Conservation (phyloP, 35 echinoderm and acorn worm genomes). For the Diadema setosum region DNA sequence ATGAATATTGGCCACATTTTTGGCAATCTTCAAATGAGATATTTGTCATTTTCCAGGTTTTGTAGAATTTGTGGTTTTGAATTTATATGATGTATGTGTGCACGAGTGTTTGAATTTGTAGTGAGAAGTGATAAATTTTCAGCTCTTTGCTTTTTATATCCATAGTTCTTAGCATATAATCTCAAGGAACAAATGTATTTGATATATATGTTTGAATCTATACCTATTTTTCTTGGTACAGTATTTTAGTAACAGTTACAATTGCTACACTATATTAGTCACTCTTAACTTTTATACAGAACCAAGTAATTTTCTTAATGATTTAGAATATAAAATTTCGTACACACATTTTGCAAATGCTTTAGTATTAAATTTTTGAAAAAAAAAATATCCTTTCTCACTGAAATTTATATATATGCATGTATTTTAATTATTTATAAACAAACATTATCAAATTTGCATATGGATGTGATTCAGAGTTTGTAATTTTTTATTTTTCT, state of each 20-base stretch:
- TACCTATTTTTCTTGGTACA: slow-evolving; percentile 35
- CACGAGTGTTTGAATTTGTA: slow-evolving; percentile 1
- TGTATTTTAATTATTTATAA: slow-evolving; percentile 32
- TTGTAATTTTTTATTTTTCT: slow-evolving; percentile 37
- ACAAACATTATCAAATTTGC: slow-evolving; percentile 5
- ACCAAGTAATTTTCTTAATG: slow-evolving; percentile 27
- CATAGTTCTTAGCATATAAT: background rate
- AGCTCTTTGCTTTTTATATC: slow-evolving; percentile 21
- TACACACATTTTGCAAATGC: slow-evolving; percentile 31
- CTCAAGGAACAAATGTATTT: slow-evolving; percentile 29
- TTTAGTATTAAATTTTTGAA: slow-evolving; percentile 34
- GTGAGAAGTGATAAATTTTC: background rate
- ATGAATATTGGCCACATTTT: background rate
- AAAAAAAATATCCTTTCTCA: slow-evolving; percentile 18
- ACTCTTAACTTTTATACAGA: slow-evolving; percentile 25
- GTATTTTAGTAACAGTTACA: slow-evolving; percentile 18
- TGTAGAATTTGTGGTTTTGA: background rate
- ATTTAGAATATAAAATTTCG: slow-evolving; percentile 20
- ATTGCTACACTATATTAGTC: slow-evolving; percentile 27
- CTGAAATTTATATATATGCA: slow-evolving; percentile 36
- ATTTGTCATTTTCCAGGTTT: slow-evolving; percentile 14
- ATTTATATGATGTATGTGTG: slow-evolving; percentile 24
- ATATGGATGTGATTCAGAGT: slow-evolving; percentile 21
- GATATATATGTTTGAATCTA: slow-evolving; percentile 34
- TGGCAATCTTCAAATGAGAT: background rate